Base-by-base conservation (phyloP, 2,888 invertebrate species). In the Leptodirus hochenwartii region DNA sequence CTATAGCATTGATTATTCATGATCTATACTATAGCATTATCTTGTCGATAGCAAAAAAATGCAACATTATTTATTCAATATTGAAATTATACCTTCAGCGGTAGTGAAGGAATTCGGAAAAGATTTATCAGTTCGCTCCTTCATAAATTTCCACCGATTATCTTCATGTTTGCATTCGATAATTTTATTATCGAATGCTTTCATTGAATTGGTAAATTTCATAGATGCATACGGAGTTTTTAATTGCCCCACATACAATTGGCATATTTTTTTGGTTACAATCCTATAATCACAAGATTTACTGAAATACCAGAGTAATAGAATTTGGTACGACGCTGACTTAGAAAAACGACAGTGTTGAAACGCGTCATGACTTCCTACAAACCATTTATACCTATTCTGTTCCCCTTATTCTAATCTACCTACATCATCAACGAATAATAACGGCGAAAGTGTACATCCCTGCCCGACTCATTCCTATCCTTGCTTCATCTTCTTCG, bases 71-170 rank as follows among this genome's bases (percentile, higher is more conserved):
- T 22, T 27, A 8, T 10, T 8, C 8, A 25, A 25, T 25, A n/a
- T 25, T n/a, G 9, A 4, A 22, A n/a, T n/a, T n/a, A n/a, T 54
- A 82, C 82, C 72, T 44, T 59, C 50, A 3, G 93, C 95, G 6
- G 98, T 98, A 5, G 62, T 66, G 40, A 54, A 75, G 39, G 82
- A 79, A 56, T 98, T 99, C 1, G 98, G 95, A 54, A 72, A 84
- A 1, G 88, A 85, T 58, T 99, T 99, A 56, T 99, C 98, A 0
- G 84, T 90, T 39, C 98, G 62, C 51, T 91, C 85, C 33, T 96
- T 66, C 85, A 99, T 84, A 50, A 84, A 91, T 29, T 75, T 67
- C 98, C 98, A 99, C 39, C 69, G 61, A 20, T 69, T 64, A 38
- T 73, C 66, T 37, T 87, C 82, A 44, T 59, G 75, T 43, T 73